A percentile compares a stretch with the other conserved stretches of the same genome.
Evolutionary conservation across 2,113 vertebrate species (phyloP).

Genomic region (Phyllostomus hastatus): DNA sequence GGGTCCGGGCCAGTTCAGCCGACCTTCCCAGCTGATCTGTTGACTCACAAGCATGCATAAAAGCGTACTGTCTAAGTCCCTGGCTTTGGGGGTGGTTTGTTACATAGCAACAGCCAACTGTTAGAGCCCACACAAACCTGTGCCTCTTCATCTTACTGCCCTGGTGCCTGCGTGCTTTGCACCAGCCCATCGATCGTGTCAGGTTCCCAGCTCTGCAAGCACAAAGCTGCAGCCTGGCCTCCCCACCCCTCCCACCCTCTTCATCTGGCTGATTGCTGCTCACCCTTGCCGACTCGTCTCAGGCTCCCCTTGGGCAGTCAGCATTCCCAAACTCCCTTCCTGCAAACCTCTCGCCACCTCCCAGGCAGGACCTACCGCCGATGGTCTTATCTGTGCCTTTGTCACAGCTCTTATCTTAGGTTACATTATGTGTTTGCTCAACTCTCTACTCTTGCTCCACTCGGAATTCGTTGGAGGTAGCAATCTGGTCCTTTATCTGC

Average conservation of each 20-base stretch:
- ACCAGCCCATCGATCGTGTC: no score
- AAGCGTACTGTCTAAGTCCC: not conserved
- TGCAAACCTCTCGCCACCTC: not conserved
- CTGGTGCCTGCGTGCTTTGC: not conserved
- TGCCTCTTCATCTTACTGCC: not conserved
- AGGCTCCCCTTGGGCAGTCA: not conserved
- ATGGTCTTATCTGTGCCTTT: not conserved
- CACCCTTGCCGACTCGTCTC: not conserved
- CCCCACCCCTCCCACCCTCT: not conserved
- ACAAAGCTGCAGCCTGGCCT: not conserved
- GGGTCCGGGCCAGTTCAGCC: not conserved
- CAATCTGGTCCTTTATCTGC: not conserved
- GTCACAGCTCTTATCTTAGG: not conserved
- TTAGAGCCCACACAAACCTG: not conserved
- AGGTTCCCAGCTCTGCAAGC: not conserved
- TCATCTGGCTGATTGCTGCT: not conserved
- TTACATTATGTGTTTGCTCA: not conserved
- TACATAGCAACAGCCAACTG: not conserved
- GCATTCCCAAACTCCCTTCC: not conserved
- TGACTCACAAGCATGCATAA: not conserved
- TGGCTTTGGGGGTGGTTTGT: not conserved
- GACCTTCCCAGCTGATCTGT: not conserved
- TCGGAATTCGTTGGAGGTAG: not conserved
- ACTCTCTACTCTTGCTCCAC: not conserved
- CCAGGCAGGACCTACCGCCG: accelerated